These are phyloP conservation scores for Erythrolamprus reginae DNA, from an alignment of 2,113 vertebrate genomes.

Conservation along the genomic window DNA sequence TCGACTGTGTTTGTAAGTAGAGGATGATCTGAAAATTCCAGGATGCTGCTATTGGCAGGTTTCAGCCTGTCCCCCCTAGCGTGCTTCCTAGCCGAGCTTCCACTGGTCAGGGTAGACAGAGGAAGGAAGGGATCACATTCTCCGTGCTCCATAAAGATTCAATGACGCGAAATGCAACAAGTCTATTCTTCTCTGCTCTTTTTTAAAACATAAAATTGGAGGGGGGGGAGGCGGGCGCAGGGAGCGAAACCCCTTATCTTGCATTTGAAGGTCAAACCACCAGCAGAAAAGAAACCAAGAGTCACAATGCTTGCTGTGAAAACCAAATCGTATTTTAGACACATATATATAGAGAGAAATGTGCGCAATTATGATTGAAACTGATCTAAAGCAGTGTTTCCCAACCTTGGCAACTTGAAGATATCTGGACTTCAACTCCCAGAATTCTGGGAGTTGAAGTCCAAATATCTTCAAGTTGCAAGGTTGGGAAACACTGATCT, in stretches of 20 bases:
- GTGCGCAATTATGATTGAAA: too few relatives aligned
- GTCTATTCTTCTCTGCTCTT: not conserved
- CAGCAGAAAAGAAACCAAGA: conserved; percentile 21
- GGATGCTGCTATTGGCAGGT: not conserved
- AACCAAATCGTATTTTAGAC: conserved; percentile 13
- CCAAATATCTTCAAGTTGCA: too few relatives aligned
- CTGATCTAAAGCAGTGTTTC: too few relatives aligned
- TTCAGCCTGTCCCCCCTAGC: conserved; percentile 11
- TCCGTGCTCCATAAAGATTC: conserved; percentile 45
- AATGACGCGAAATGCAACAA: conserved; percentile 53
- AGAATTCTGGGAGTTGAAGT: too few relatives aligned
- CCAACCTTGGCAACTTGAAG: too few relatives aligned
- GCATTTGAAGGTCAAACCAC: conserved; percentile 38
- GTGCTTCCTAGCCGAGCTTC: not conserved
- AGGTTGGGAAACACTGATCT: too few relatives aligned
- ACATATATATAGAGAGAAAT: not conserved
- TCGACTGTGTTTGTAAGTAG: not conserved
- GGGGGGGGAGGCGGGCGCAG: too few relatives aligned
- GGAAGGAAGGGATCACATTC: conserved; percentile 25
- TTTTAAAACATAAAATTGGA: conserved; percentile 11
- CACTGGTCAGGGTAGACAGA: conserved; percentile 20
- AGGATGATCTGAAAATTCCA: not conserved
- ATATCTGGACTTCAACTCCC: too few relatives aligned
- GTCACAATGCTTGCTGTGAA: conserved; percentile 14
- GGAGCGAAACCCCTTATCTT: conserved; percentile 20